Conservation (phyloP, 2,888 invertebrate species). For the Campoplex capitator region DNA sequence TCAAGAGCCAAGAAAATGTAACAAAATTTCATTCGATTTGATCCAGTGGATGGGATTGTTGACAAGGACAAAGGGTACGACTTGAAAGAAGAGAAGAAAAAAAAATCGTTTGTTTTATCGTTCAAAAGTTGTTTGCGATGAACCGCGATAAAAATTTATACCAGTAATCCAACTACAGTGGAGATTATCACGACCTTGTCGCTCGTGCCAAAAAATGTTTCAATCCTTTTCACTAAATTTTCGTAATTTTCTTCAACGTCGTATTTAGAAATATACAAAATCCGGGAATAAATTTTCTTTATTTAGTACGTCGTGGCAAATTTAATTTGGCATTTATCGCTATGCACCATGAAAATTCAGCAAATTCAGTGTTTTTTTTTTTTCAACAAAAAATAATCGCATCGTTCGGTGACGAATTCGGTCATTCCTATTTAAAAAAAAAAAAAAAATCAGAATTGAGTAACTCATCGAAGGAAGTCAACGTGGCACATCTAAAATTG, state of each 20-base stretch:
- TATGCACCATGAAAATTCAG: slow-evolving; percentile 5
- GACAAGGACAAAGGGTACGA: slow-evolving; percentile 40
- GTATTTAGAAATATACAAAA: slow-evolving; percentile 28
- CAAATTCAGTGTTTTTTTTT: background rate
- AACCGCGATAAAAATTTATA: background rate
- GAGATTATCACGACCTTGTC: slow-evolving; percentile 54
- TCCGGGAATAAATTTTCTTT: slow-evolving; percentile 22
- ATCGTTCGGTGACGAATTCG: background rate
- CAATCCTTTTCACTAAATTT: slow-evolving; percentile 42
- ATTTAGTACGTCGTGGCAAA: slow-evolving; percentile 47
- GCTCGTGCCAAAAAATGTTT: slow-evolving; percentile 57
- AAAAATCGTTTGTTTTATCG: background rate
- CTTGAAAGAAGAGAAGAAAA: slow-evolving; percentile 3
- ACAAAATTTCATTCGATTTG: slow-evolving; percentile 30
- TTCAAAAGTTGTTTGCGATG: slow-evolving; percentile 18
- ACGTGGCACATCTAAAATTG: too few species aligned
- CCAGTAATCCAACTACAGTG: slow-evolving; percentile 41
- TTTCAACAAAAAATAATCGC: background rate
- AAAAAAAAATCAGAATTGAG: background rate
- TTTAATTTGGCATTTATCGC: slow-evolving; percentile 32
- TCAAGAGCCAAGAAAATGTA: slow-evolving; percentile 57
- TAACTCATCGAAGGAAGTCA: background rate
- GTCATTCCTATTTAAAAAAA: background rate
- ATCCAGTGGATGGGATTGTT: slow-evolving; percentile 23
- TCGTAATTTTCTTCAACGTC: slow-evolving; percentile 44